Percentiles rank a stretch among this genome's conserved stretches.
Evolutionary conservation across 2,797 vertebrate genomes (phyloP).

Genomic region (Darevskia nairensis): DNA sequence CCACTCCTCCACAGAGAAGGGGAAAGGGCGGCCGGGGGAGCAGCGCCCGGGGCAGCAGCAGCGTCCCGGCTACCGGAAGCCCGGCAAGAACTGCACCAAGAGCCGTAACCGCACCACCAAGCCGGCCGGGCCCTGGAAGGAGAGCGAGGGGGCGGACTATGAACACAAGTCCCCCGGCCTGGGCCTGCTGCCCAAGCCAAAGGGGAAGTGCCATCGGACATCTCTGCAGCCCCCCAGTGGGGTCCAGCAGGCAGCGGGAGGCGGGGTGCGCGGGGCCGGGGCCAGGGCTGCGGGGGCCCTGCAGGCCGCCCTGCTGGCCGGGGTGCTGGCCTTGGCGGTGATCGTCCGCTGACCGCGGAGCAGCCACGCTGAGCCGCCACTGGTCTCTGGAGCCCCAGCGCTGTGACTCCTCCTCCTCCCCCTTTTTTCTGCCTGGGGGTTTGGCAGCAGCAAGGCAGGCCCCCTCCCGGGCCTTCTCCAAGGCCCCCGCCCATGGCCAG

Average conservation of each 20-base stretch:
- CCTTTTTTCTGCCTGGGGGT: conserved; percentile 71
- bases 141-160: conserved; percentile 88
- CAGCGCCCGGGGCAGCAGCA: conserved; percentile 65
- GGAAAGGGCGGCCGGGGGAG: conserved; percentile 63
- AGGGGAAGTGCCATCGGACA: conserved; percentile 95
- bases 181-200: conserved; percentile 85
- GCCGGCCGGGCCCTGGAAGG: conserved; percentile 80
- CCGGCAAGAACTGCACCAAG: conserved; percentile 93
- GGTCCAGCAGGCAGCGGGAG: conserved; percentile 92
- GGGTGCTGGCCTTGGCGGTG: conserved; percentile 84
- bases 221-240: conserved; percentile 93
- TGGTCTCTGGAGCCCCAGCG: conserved; percentile 76
- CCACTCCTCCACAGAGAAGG: conserved; percentile 77
- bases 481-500: too few species aligned
- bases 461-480: too few species aligned
- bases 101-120: conserved; percentile 82
- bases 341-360: conserved; percentile 87
- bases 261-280: conserved; percentile 44
- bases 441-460: conserved; percentile 65
- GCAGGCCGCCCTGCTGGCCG: conserved; percentile 72
- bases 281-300: conserved; percentile 42
- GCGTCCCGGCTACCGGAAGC: conserved; percentile 78
- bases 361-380: conserved; percentile 82
- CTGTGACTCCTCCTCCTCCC: conserved; percentile 70
- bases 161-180: conserved; percentile 88